These are phyloP conservation scores for Prunella himalayana DNA, from an alignment of 2,113 vertebrate species.

Conservation along the genomic window DNA sequence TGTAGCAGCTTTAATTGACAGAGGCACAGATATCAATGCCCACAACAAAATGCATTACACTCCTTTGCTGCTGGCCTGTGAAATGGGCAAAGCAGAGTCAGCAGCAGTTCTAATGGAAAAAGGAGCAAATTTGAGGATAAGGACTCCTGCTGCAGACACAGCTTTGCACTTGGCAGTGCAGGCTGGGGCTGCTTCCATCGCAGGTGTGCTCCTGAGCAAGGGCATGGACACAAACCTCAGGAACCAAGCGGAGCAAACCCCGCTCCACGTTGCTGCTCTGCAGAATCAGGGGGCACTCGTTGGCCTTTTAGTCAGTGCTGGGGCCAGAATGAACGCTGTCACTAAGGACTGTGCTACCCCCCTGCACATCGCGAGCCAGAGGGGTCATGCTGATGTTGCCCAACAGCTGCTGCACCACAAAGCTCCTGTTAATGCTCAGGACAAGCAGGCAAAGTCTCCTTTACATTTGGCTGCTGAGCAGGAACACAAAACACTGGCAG, in stretches of 20 bases:
- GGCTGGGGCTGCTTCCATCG: constrained; percentile 60
- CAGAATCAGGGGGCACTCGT: constrained; percentile 46
- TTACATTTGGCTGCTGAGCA: constrained; percentile 70
- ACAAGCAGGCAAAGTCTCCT: constrained; percentile 69
- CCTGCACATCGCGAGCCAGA: constrained; percentile 69
- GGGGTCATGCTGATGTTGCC: constrained; percentile 55
- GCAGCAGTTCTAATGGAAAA: constrained; percentile 63
- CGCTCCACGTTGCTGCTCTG: constrained; percentile 69
- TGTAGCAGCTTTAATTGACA: constrained; percentile 67
- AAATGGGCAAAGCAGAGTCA: constrained; percentile 68
- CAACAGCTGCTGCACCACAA: constrained; percentile 65
- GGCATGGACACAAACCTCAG: constrained; percentile 66
- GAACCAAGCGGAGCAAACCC: constrained; percentile 65
- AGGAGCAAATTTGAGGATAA: constrained; percentile 57
- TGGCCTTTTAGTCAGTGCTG: constrained; percentile 53
- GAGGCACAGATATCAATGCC: constrained; percentile 66
- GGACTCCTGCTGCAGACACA: constrained; percentile 66
- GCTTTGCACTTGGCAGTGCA: constrained; percentile 74
- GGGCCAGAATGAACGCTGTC: constrained; percentile 69
- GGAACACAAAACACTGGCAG: constrained; percentile 45
- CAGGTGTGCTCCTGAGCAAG: constrained; percentile 54
- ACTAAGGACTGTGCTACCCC: constrained; percentile 66
- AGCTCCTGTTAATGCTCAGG: constrained; percentile 63
- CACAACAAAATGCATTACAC: constrained; percentile 69
- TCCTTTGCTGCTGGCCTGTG: constrained; percentile 74